phyloP scores from a whole-genome alignment of 2,888 invertebrate genomes.

The Mythimna ferrago region DNA sequence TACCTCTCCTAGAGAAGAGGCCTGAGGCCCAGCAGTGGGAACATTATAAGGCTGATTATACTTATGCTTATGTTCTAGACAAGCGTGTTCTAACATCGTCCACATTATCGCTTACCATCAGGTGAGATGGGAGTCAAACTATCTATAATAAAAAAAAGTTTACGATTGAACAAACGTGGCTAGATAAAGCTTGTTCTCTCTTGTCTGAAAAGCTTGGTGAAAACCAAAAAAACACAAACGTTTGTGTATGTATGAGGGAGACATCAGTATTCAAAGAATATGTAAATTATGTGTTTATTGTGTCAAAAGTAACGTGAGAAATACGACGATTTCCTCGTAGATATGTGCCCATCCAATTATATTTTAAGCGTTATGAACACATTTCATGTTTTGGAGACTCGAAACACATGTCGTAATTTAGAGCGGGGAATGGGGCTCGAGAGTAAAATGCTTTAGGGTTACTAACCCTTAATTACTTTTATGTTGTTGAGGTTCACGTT shows the following conservation, averaged over 20 bases:
- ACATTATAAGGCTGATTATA: no score
- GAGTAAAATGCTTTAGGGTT: conserved; percentile 44
- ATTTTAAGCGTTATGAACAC: conserved; percentile 55
- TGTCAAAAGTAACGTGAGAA: conserved; percentile 44
- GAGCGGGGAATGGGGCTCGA: conserved; percentile 41
- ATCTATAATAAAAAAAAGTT: no score
- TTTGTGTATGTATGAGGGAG: not conserved
- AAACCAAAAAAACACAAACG: not conserved
- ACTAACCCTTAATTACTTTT: conserved; percentile 50
- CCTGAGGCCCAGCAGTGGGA: no score
- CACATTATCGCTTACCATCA: no score
- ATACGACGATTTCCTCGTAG: conserved; percentile 27
- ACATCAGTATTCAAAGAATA: not conserved
- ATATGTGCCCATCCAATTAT: conserved; percentile 51
- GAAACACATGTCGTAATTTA: conserved; percentile 53
- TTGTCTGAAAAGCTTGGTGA: not conserved
- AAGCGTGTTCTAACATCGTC: not conserved
- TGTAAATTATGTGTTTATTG: conserved; percentile 43
- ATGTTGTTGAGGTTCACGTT: conserved; percentile 13
- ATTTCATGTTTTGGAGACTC: conserved; percentile 42
- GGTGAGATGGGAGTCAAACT: no score
- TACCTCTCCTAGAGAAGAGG: no score
- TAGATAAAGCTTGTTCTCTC: not conserved
- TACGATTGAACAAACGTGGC: no score
- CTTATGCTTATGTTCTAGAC: not conserved